A percentile compares a stretch with the other conserved stretches of the same genome.
phyloP scores from a whole-genome alignment of 2,888 invertebrate genomes.

The Acleris cristana region DNA sequence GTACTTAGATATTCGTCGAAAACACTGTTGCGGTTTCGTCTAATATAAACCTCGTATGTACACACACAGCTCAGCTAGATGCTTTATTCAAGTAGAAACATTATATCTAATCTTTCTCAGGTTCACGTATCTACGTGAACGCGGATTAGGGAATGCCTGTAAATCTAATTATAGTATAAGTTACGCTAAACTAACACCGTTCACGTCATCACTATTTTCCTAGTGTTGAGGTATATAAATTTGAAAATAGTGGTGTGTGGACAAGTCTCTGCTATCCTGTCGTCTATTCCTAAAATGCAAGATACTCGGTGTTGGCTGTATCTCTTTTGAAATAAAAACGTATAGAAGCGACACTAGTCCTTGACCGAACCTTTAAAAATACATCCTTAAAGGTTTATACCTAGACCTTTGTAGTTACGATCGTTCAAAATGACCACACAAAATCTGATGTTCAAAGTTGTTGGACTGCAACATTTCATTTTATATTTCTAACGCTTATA shows the following conservation, averaged over 20 bases:
- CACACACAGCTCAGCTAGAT: slow-evolving; percentile 24
- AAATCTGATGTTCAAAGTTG: no score
- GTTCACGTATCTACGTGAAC: not conserved
- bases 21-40: no score
- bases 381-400: no score
- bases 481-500: no score
- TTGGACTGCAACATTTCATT: no score
- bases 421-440: no score
- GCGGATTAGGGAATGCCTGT: slow-evolving; percentile 26
- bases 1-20: no score
- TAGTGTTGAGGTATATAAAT: not conserved
- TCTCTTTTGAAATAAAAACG: slow-evolving; percentile 36
- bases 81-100: slow-evolving; percentile 13
- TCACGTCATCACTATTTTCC: slow-evolving; percentile 14
- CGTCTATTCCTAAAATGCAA: slow-evolving; percentile 18
- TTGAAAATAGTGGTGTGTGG: slow-evolving; percentile 17
- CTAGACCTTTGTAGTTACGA: no score
- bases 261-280: slow-evolving; percentile 19
- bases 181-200: slow-evolving; percentile 30
- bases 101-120: not conserved
- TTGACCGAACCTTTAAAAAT: not conserved
- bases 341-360: slow-evolving; percentile 6
- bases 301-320: slow-evolving; percentile 51
- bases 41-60: not conserved
- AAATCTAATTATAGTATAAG: slow-evolving; percentile 31